phyloP scores from a whole-genome alignment of 2,797 vertebrate species.

The Uromys caudimaculatus region DNA sequence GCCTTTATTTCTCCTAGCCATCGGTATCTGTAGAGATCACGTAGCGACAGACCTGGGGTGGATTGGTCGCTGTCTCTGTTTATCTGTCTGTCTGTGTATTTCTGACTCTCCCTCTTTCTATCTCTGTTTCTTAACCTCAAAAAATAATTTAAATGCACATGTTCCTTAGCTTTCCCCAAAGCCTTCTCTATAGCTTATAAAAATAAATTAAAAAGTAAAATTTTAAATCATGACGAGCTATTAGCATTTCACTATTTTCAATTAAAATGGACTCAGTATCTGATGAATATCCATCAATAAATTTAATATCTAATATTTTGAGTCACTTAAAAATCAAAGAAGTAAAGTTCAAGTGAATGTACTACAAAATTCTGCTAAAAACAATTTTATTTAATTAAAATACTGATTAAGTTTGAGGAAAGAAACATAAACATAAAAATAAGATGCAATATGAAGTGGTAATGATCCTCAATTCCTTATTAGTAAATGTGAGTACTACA shows the following conservation, averaged over 20 bases:
- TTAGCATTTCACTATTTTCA: background rate
- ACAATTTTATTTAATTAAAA: conserved; percentile 6
- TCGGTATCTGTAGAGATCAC: background rate
- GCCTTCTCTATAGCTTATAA: background rate
- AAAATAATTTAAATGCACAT: background rate
- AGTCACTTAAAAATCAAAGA: background rate
- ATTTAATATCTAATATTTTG: background rate
- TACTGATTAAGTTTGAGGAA: conserved; percentile 40
- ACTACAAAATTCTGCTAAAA: conserved; percentile 12
- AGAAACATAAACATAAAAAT: background rate
- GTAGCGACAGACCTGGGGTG: too few species aligned
- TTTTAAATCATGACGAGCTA: background rate
- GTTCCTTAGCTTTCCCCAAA: background rate
- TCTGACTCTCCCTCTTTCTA: too few species aligned
- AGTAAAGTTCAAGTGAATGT: background rate
- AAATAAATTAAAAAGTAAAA: background rate
- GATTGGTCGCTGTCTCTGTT: background rate
- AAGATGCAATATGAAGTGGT: background rate
- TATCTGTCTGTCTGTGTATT: too few species aligned
- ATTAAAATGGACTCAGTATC: background rate
- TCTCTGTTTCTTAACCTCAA: background rate
- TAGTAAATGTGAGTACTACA: background rate
- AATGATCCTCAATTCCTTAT: conserved; percentile 13
- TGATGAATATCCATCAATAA: background rate
- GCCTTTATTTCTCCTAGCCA: background rate